phyloP scores from a whole-genome alignment of 2,113 vertebrate genomes.

The Laticauda colubrina region DNA sequence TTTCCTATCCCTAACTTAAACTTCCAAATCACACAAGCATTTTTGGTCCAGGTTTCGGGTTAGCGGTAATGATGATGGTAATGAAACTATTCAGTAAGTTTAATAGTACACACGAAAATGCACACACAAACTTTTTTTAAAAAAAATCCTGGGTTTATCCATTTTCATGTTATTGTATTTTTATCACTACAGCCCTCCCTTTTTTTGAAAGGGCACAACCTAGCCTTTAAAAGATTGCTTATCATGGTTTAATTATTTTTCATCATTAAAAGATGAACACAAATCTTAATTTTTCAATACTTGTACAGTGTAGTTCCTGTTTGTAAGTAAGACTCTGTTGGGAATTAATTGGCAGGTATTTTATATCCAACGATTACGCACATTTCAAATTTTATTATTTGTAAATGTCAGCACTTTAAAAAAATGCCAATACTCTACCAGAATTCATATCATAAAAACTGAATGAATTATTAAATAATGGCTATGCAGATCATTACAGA shows the following conservation, averaged over 20 bases:
- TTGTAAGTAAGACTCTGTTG: background rate
- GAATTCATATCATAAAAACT: background rate
- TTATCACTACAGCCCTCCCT: background rate
- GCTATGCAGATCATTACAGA: background rate
- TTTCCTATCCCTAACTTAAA: background rate
- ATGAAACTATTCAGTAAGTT: background rate
- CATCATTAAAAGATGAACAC: background rate
- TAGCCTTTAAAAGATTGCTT: background rate
- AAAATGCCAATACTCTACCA: background rate
- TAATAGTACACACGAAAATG: background rate
- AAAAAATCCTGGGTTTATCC: background rate
- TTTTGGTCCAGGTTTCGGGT: background rate
- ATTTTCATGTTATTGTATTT: background rate
- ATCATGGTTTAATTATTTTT: background rate
- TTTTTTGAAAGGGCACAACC: background rate
- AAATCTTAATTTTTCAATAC: background rate
- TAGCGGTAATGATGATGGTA: background rate
- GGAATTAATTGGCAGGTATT: background rate
- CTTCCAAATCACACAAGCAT: background rate
- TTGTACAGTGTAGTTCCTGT: background rate
- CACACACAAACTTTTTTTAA: background rate
- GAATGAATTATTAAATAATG: background rate
- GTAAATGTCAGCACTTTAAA: background rate
- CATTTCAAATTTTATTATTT: conserved; percentile 1
- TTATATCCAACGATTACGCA: background rate